Conservation (phyloP, 2,888 invertebrate species). For the Barypeithes pellucidus region DNA sequence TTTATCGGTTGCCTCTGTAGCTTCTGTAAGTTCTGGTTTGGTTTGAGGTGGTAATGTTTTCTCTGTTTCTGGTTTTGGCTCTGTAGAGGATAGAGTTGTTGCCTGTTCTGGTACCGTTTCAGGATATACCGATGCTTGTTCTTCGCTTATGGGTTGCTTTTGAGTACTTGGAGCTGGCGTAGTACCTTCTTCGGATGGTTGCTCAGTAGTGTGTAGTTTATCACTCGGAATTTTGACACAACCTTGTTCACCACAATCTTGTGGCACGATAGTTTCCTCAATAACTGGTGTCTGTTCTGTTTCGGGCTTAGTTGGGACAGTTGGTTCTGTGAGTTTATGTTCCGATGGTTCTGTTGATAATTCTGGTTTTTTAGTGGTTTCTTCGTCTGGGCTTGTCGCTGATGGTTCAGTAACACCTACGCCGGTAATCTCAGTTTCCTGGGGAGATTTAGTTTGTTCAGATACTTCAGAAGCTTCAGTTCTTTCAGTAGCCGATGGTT, state of each 20-base stretch:
- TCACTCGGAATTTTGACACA: conserved; percentile 45
- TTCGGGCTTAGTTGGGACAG: conserved; percentile 18
- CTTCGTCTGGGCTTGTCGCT: background rate
- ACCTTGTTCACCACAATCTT: conserved; percentile 51
- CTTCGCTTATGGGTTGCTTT: conserved; percentile 37
- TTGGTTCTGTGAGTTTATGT: conserved; percentile 10
- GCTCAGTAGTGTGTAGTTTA: conserved; percentile 28
- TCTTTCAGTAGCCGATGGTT: conserved; percentile 7
- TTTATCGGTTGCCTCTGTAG: conserved; percentile 9
- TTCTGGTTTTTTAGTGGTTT: background rate
- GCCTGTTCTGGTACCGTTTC: conserved; percentile 33
- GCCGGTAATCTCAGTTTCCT: conserved; percentile 10
- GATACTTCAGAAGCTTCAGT: conserved; percentile 36
- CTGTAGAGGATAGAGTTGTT: background rate
- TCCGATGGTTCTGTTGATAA: conserved; percentile 1
- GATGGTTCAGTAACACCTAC: no score
- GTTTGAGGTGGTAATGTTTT: background rate
- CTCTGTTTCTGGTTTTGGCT: conserved; percentile 22
- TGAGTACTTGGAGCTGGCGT: conserved; percentile 37
- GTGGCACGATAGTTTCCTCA: conserved; percentile 47
- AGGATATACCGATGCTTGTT: conserved; percentile 46
- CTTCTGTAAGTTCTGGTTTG: conserved; percentile 21
- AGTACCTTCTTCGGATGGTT: conserved; percentile 19
- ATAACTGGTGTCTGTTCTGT: conserved; percentile 28
- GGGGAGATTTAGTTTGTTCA: conserved; percentile 35